Evolutionary conservation across 2,113 vertebrate genomes (phyloP).

Genomic region (Strigops habroptila): DNA sequence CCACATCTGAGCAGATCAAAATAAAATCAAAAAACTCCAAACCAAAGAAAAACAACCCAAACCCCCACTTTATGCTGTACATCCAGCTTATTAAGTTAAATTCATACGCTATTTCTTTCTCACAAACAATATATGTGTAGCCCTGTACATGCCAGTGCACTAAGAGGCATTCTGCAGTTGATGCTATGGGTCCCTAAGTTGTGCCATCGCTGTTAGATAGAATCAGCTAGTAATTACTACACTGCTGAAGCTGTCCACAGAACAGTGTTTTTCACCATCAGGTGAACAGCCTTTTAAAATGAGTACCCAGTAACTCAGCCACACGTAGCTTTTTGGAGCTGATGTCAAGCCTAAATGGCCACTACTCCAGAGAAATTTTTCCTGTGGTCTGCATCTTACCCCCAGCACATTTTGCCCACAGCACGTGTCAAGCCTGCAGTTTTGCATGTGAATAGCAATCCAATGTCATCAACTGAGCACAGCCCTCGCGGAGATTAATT

Average conservation of each 20-base stretch:
- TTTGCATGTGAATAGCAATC: neutral
- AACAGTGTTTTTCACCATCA: neutral
- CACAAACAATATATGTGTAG: neutral
- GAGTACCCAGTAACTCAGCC: neutral
- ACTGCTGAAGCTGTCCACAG: neutral
- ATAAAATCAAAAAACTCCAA: neutral
- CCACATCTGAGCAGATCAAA: neutral
- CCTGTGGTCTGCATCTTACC: neutral
- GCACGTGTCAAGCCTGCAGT: neutral
- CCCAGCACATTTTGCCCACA: neutral
- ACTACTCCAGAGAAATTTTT: neutral
- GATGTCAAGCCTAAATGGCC: neutral
- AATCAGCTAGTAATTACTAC: neutral
- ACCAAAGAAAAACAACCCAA: neutral
- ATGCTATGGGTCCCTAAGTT: fast-evolving
- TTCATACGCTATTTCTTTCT: neutral
- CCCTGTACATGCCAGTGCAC: neutral
- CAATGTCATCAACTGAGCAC: neutral
- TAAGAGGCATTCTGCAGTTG: neutral
- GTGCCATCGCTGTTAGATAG: neutral
- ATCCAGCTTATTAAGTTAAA: neutral
- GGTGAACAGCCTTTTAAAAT: neutral
- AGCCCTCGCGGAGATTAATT: constrained; percentile 41
- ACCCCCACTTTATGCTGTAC: neutral
- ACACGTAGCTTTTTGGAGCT: neutral